These are phyloP conservation scores for Morelia viridis DNA, from an alignment of 2,797 vertebrate species.

Conservation along the genomic window DNA sequence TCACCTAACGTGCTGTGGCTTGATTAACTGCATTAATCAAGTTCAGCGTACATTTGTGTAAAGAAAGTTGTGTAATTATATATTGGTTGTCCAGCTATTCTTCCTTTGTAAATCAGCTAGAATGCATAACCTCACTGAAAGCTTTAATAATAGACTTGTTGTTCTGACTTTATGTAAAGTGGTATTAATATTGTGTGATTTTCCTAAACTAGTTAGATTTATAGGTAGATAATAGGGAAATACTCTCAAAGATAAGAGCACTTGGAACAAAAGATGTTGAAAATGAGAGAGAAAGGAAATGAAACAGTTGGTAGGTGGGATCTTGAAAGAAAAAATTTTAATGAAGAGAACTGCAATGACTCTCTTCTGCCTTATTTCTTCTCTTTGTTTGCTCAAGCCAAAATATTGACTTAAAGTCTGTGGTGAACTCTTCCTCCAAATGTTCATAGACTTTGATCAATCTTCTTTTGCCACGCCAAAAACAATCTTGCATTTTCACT, in stretches of 20 bases:
- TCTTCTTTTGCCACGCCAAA: neutral
- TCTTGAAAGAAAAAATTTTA: constrained; percentile 42
- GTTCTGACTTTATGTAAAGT: constrained; percentile 81
- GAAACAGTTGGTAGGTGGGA: constrained; percentile 53
- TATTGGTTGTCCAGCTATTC: constrained; percentile 49
- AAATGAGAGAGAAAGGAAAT: constrained; percentile 69
- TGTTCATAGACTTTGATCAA: constrained; percentile 55
- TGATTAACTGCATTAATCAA: constrained; percentile 63
- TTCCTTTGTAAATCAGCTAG: constrained; percentile 56
- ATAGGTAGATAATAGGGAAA: constrained; percentile 70
- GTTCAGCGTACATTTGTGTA: constrained; percentile 56
- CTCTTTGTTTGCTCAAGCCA: constrained; percentile 65
- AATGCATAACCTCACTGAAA: constrained; percentile 76
- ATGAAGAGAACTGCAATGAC: constrained; percentile 61
- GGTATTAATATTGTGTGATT: constrained; percentile 75
- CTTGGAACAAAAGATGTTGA: constrained; percentile 72
- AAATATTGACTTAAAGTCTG: constrained; percentile 59
- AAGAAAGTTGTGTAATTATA: constrained; percentile 51
- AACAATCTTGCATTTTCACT: constrained; percentile 49
- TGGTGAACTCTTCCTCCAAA: constrained; percentile 38
- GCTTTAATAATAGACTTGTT: constrained; percentile 85
- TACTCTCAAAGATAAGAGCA: constrained; percentile 72
- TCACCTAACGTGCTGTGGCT: constrained; percentile 56
- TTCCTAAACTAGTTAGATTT: constrained; percentile 74
- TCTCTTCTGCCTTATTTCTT: constrained; percentile 67